phyloP scores from a whole-genome alignment of 2,888 invertebrate species.

The Troides aeacus region DNA sequence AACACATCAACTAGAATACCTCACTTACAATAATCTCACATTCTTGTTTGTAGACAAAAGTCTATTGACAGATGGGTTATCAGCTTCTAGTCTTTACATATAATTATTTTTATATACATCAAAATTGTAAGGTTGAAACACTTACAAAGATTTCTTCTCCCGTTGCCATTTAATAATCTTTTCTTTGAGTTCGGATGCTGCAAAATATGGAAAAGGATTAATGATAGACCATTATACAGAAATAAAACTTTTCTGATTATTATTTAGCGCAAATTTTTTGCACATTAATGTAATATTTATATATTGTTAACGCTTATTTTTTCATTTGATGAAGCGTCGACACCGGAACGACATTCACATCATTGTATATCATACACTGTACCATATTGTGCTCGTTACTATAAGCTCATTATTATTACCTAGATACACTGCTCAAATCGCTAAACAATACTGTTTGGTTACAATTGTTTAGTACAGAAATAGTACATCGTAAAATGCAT shows the following conservation, averaged over 20 bases:
- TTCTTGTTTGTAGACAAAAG: slow-evolving; percentile 70
- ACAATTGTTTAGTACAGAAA: no score
- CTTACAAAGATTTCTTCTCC: slow-evolving; percentile 82
- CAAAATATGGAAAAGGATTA: slow-evolving; percentile 37
- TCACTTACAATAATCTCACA: slow-evolving; percentile 72
- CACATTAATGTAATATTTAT: background rate
- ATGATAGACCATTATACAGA: background rate
- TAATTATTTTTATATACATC: slow-evolving; percentile 68
- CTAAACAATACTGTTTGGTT: no score
- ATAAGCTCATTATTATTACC: no score
- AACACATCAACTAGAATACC: slow-evolving; percentile 44
- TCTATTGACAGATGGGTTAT: slow-evolving; percentile 59
- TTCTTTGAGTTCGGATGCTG: slow-evolving; percentile 91
- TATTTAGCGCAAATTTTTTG: background rate
- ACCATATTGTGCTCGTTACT: no score
- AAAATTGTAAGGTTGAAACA: slow-evolving; percentile 60
- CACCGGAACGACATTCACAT: no score
- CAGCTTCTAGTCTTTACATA: slow-evolving; percentile 63
- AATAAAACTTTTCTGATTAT: background rate
- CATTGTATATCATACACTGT: no score
- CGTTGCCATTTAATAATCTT: slow-evolving; percentile 93
- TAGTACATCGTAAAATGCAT: no score
- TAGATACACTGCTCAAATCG: no score
- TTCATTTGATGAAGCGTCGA: no score
- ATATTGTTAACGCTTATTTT: no score